Conservation (phyloP, 2,113 vertebrate species). For the Dendropsophus ebraccatus region DNA sequence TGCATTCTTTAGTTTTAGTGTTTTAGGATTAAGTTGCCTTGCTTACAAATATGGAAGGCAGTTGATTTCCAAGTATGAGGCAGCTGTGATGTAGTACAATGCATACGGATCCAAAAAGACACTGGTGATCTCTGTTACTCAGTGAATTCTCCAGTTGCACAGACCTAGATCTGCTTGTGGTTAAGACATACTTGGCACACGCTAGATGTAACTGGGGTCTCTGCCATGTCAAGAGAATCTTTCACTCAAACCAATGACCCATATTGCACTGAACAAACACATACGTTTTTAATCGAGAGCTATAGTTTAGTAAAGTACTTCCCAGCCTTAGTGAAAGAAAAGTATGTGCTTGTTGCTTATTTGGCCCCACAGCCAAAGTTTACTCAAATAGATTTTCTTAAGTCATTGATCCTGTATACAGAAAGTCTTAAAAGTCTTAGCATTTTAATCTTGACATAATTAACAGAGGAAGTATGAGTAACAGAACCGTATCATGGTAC, state of each 20-base stretch:
- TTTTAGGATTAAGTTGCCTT: neutral
- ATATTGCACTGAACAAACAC: constrained; percentile 85
- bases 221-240: constrained; percentile 85
- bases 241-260: constrained; percentile 83
- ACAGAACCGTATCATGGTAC: neutral
- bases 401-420: constrained; percentile 63
- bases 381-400: constrained; percentile 75
- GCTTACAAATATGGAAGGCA: neutral
- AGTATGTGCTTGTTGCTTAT: constrained; percentile 78
- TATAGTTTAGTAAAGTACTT: constrained; percentile 87
- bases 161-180: constrained; percentile 77
- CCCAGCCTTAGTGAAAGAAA: constrained; percentile 81
- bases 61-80: neutral
- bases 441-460: neutral
- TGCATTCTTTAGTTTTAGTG: neutral
- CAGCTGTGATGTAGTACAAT: constrained; percentile 11
- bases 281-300: constrained; percentile 91
- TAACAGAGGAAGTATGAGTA: neutral
- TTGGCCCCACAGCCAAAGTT: constrained; percentile 72
- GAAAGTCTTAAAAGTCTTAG: constrained; percentile 5
- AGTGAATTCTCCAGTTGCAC: constrained; percentile 80
- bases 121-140: constrained; percentile 74
- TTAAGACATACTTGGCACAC: constrained; percentile 78
- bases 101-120: neutral
- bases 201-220: constrained; percentile 80